Conservation (phyloP, 2,797 vertebrate genomes). For the Telmatherina bonti region DNA sequence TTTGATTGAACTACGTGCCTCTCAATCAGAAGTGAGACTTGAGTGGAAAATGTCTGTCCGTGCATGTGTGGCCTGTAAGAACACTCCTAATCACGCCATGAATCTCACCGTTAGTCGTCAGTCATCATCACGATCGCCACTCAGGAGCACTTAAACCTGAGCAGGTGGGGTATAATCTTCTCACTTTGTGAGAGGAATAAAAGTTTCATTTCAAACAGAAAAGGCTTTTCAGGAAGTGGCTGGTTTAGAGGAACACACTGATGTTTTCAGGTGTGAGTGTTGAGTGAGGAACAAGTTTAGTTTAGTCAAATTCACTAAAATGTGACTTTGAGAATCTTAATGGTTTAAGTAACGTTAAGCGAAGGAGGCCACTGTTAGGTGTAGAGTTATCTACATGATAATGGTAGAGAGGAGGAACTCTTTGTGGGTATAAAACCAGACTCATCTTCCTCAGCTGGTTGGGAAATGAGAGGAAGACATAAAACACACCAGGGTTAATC, state of each 20-base stretch:
- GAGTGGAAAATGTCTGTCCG: conserved; percentile 13
- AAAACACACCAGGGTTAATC: too few species aligned
- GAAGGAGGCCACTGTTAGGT: neutral
- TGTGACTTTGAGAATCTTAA: neutral
- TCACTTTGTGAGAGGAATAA: conserved; percentile 6
- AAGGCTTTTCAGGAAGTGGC: neutral
- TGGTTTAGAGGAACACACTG: neutral
- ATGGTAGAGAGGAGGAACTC: too few species aligned
- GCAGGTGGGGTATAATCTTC: neutral
- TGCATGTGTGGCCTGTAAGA: conserved; percentile 20
- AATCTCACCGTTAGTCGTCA: conserved; percentile 29
- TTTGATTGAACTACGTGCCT: conserved; percentile 32
- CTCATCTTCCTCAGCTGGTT: too few species aligned
- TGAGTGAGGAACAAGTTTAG: neutral
- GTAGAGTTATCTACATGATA: neutral
- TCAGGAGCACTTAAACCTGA: conserved; percentile 24
- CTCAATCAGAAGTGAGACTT: conserved; percentile 33
- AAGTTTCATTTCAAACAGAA: neutral
- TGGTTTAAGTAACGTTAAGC: neutral
- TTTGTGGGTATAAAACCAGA: too few species aligned
- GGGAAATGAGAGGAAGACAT: too few species aligned
- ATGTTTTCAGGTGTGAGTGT: neutral
- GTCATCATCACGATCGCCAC: conserved; percentile 20
- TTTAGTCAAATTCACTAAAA: neutral
- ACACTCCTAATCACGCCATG: conserved; percentile 29